Base-by-base conservation (phyloP, 2,797 vertebrate species). In the Lepilemur septentrionalis region DNA sequence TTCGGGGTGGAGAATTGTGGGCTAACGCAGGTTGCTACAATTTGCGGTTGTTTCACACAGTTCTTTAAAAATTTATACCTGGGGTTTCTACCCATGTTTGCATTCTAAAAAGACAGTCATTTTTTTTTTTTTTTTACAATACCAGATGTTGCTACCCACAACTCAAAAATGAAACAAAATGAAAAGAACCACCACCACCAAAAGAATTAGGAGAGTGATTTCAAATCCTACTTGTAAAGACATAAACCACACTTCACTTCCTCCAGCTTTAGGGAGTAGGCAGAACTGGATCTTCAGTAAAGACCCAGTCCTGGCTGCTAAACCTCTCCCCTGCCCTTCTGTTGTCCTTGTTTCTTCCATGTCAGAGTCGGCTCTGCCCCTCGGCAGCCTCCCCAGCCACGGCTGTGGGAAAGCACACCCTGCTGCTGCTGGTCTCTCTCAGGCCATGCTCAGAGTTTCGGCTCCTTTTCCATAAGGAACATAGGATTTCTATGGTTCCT, bases 71-170 rank as follows among this genome's bases (percentile, higher is more conserved):
- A 28, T 91, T 88, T 92, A 81, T 65, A 80, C 38, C 48, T 84
- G 59, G 32, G n/a, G 28, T 32, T 94, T 96, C 67, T 59, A 32
- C 72, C 38, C 18, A 43, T 89, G 81, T 98, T 52, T 92, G 84
- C 43, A 84, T 95, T 94, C 91, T 61, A 6, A 70, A 95, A 96
- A 96, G 90, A 82, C 28, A 7, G 17, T 59, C 9, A 43, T 84
- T 87, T 93, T 43, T n/a, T 93, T 43, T 35, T 61, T 80, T 91
- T 25, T 57, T 57, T 23, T 9, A 25, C 9, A 57, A 57, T 57
- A 25, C 22, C 55, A 90, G 78, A 84, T 95, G 95, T 89, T 95
- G 46, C 43, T 84, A 46, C 22, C 22, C 32, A 4, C 30, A 41
- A 70, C 38, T 59, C 32, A 78, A 88, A 90, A 95, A 50, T 50